These are phyloP conservation scores for Macquaria australasica DNA, from an alignment of 2,113 vertebrate species.

Conservation along the genomic window DNA sequence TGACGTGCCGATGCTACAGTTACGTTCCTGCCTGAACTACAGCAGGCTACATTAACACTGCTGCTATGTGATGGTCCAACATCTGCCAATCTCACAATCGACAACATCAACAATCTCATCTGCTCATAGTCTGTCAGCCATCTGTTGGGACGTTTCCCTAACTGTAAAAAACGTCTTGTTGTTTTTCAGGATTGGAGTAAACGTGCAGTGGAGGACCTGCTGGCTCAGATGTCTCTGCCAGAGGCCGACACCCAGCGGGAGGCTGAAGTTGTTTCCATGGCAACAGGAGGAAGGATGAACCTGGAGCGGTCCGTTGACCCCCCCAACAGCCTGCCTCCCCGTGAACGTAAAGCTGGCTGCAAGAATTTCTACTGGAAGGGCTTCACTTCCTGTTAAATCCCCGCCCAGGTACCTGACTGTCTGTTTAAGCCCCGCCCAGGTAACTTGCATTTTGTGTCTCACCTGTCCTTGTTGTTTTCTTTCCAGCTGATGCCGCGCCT, in stretches of 20 bases:
- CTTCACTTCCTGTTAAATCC: conserved; percentile 82
- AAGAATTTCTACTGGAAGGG: conserved; percentile 90
- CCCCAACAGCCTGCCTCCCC: conserved; percentile 72
- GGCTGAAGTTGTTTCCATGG: conserved; percentile 83
- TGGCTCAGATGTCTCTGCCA: conserved; percentile 80
- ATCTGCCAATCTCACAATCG: too few species aligned
- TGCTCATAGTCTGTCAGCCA: too few species aligned
- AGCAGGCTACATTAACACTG: too few species aligned
- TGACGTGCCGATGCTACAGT: too few species aligned
- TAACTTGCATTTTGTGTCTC: not conserved
- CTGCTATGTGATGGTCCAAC: too few species aligned
- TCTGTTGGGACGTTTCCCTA: too few species aligned
- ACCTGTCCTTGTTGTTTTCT: not conserved
- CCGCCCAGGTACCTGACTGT: conserved; percentile 29
- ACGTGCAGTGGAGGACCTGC: conserved; percentile 79
- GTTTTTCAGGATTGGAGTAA: conserved; percentile 81
- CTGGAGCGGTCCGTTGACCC: conserved; percentile 79
- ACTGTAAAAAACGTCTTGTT: too few species aligned
- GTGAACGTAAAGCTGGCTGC: conserved; percentile 85
- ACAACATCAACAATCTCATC: too few species aligned
- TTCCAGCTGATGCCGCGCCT: conserved; percentile 10
- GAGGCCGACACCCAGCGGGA: conserved; percentile 72
- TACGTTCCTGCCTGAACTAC: too few species aligned
- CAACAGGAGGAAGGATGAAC: conserved; percentile 76
- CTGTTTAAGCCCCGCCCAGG: not conserved